Percentiles rank a stretch among this genome's conserved stretches.
These are phyloP conservation scores for Perdita meconis DNA, from an alignment of 2,888 invertebrate genomes.

Conservation along the genomic window DNA sequence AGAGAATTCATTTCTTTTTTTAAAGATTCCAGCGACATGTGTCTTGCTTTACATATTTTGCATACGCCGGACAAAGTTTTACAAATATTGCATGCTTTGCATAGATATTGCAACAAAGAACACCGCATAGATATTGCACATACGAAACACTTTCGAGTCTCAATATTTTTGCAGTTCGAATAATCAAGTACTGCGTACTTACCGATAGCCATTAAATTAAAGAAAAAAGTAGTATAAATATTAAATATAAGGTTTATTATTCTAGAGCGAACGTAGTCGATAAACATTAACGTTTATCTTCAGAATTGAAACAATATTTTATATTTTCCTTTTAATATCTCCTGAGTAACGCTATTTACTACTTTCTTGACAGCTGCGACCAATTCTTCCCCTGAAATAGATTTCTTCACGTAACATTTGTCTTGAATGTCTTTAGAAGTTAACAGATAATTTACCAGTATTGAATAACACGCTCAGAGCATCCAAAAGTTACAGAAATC, in stretches of 20 bases:
- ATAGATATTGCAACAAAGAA: no score
- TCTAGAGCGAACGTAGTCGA: no score
- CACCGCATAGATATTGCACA: no score
- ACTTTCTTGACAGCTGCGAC: neutral
- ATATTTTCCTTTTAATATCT: neutral
- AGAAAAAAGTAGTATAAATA: neutral
- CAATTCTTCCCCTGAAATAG: neutral
- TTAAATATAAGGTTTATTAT: neutral
- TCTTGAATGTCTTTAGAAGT: neutral
- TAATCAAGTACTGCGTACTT: no score
- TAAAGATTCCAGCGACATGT: no score
- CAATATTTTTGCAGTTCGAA: no score
- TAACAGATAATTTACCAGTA: neutral
- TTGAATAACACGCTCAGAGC: neutral
- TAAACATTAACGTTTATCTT: neutral
- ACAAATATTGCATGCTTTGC: no score
- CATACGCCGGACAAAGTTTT: no score
- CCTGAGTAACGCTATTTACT: neutral
- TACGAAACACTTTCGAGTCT: no score
- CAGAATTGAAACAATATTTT: neutral
- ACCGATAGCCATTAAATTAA: no score
- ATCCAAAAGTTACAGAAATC: neutral
- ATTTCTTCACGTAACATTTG: slow-evolving; percentile 12
- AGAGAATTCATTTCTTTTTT: no score
- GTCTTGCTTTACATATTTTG: no score